phyloP scores from a whole-genome alignment of 2,113 vertebrate genomes.

The Tylochromis polylepis region DNA sequence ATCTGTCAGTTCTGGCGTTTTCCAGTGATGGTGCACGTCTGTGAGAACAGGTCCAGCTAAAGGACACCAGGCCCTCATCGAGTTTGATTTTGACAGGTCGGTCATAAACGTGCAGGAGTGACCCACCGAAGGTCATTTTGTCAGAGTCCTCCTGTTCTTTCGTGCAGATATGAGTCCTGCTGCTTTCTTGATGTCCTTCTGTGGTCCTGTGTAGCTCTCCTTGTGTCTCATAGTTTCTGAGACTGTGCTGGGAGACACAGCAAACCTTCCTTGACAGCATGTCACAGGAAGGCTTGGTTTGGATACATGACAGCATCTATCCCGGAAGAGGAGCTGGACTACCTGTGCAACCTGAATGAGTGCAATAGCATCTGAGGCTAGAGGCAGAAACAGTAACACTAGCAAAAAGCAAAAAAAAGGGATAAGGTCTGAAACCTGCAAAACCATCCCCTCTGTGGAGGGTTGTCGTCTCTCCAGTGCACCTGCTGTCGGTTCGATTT shows the following conservation, averaged over 20 bases:
- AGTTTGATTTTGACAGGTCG: fast-evolving
- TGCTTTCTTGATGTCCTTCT: not conserved
- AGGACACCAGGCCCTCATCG: not conserved
- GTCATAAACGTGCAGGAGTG: not conserved
- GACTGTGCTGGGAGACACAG: not conserved
- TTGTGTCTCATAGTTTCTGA: not conserved
- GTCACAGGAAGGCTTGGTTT: not conserved
- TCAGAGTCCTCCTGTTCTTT: not conserved
- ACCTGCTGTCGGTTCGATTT: fast-evolving
- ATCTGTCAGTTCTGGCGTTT: not conserved
- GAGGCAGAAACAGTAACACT: not conserved
- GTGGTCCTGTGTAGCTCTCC: not conserved
- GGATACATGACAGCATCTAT: fast-evolving
- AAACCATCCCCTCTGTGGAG: not conserved
- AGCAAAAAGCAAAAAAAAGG: not conserved
- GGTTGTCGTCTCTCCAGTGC: fast-evolving
- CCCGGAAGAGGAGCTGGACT: not conserved
- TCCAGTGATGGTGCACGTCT: not conserved
- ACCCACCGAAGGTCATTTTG: not conserved
- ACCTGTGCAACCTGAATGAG: not conserved
- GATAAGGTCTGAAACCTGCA: not conserved
- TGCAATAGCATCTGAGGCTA: not conserved
- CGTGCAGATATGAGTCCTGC: not conserved
- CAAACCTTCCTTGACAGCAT: not conserved
- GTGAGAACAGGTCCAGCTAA: not conserved